Conservation (phyloP, 1,140 invertebrate genomes). For the Streblospio benedicti region DNA sequence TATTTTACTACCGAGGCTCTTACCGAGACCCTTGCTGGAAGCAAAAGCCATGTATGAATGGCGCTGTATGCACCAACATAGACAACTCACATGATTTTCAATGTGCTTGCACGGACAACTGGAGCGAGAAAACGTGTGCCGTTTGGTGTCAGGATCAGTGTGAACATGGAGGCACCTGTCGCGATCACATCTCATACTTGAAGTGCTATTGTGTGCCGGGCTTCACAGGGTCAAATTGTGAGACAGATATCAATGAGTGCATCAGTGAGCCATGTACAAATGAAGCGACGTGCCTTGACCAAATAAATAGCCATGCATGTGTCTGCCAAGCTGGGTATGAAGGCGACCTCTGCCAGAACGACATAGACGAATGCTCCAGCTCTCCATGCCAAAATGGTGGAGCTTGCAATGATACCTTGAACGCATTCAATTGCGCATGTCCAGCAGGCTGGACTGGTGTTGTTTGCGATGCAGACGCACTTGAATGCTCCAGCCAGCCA, state of each 20-base stretch:
- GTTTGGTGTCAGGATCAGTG: too few species aligned
- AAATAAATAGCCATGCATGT: too few species aligned
- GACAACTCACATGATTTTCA: too few species aligned
- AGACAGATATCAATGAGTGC: slow-evolving; percentile 13
- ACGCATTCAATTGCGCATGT: slow-evolving; percentile 50
- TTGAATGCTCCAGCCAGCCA: slow-evolving; percentile 61
- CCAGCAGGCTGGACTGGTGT: slow-evolving; percentile 91
- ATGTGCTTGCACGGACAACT: too few species aligned
- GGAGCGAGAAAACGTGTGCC: too few species aligned
- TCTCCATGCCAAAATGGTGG: slow-evolving; percentile 8
- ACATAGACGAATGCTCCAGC: slow-evolving; percentile 79
- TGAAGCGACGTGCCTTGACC: slow-evolving; percentile 18
- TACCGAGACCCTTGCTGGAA: too few species aligned
- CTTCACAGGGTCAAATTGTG: slow-evolving; percentile 15
- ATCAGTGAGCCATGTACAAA: slow-evolving; percentile 17
- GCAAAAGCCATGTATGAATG: too few species aligned
- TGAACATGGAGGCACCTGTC: neutral
- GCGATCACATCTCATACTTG: slow-evolving; percentile 11
- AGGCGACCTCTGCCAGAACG: slow-evolving; percentile 67
- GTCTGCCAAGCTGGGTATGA: too few species aligned
- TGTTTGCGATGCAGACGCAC: slow-evolving; percentile 62
- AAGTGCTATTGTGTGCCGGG: slow-evolving; percentile 21
- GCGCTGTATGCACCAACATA: too few species aligned
- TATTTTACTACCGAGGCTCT: too few species aligned
- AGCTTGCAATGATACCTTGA: slow-evolving; percentile 5